Evolutionary conservation across 2,113 vertebrate species (phyloP), one percentile per base, ranked within the genome.

Genomic region (Calcarius ornatus): DNA sequence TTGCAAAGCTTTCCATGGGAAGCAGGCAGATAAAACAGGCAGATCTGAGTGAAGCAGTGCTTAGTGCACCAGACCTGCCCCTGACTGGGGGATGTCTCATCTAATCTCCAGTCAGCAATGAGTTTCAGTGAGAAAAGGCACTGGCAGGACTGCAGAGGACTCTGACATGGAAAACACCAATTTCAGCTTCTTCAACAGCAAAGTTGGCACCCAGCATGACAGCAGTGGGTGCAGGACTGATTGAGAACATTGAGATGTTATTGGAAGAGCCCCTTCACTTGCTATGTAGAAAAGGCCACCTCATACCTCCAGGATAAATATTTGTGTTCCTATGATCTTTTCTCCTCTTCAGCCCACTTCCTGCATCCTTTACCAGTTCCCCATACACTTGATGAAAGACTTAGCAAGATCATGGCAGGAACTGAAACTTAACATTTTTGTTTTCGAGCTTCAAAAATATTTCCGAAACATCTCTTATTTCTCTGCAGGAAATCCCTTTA

Each of bases 401-500:
- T 75, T 66, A 38, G 3, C 83, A 84, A 66, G 81, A 83, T 54
- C 84, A 37, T 43, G 69, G 75, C 88, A 91, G 95, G 88, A 88
- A 87, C 81, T 69, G 56, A 96, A 96, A 94, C 81, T 83, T 91
- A 30, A 88, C 69, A 50, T 88, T 95, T 94, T 90, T 86, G 86
- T 92, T 95, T 94, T 91, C 90, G n/a, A 61, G 59, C 64, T 78
- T 95, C 71, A 86, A 48, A 96, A 93, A 75, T 96, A 95, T 88
- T 96, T 92, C 84, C 92, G 57, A 37, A 94, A 80, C 92, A 72
- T 94, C 86, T 94, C 92, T 78, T 81, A 83, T 95, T 94, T 88
- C 92, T 94, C 88, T 59, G 3, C 95, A 97, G 96, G 93, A 97
- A 96, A 97, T 97, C 94, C 92, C 70, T 96, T 94, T 91, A 61